phyloP scores from a whole-genome alignment of 2,113 vertebrate genomes.

The Bos javanicus region DNA sequence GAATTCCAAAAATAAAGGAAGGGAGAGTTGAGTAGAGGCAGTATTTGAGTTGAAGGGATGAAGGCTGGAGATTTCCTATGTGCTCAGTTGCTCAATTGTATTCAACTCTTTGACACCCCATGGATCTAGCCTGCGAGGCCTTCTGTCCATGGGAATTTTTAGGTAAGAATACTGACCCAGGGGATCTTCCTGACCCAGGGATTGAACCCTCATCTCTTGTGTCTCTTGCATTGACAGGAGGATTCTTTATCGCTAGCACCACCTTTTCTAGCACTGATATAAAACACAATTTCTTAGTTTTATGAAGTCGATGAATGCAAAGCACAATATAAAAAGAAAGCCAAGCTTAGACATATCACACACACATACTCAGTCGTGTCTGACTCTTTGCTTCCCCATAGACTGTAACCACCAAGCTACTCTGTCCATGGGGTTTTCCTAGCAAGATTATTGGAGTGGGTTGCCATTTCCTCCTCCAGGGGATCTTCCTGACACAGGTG shows the following conservation, averaged over 20 bases:
- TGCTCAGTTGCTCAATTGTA: neutral
- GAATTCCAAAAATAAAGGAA: neutral
- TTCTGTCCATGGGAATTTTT: neutral
- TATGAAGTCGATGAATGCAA: neutral
- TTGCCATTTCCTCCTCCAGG: neutral
- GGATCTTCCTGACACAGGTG: neutral
- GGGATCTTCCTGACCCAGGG: neutral
- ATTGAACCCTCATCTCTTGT: neutral
- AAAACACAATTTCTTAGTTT: neutral
- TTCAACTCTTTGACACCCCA: neutral
- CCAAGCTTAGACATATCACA: neutral
- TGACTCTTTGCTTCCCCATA: neutral
- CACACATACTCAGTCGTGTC: neutral
- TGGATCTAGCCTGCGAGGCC: neutral
- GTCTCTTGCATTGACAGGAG: neutral
- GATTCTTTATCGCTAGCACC: neutral
- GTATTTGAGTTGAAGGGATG: neutral
- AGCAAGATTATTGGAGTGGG: neutral
- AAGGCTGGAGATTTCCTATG: neutral
- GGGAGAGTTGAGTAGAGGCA: neutral
- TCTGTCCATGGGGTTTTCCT: neutral
- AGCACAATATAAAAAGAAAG: neutral
- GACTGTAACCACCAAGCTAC: neutral
- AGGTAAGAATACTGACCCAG: neutral
- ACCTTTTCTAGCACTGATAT: neutral